Evolutionary conservation across 2,797 vertebrate species (phyloP).

Genomic region (Hephaestus fuliginosus): DNA sequence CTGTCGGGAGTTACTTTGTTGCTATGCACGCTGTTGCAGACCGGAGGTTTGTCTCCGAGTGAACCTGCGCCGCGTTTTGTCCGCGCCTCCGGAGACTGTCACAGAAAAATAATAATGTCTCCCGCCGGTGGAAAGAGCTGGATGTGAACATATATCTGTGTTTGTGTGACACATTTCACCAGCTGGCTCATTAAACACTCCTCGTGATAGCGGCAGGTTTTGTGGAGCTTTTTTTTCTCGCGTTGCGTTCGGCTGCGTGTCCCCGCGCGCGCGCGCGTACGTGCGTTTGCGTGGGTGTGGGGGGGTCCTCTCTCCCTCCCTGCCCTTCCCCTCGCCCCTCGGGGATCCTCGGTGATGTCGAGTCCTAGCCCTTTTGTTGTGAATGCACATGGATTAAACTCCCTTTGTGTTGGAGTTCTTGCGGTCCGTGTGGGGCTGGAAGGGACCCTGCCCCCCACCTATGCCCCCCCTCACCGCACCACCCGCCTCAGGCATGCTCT

Average conservation of each 20-base stretch:
- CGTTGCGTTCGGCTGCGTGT: constrained; percentile 30
- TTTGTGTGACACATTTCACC: background rate
- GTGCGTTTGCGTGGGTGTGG: background rate
- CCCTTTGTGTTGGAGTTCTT: constrained; percentile 75
- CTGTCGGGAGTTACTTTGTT: constrained; percentile 69
- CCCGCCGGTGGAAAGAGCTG: background rate
- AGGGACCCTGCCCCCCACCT: constrained; percentile 68
- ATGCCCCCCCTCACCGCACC: constrained; percentile 4
- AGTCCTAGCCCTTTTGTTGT: constrained; percentile 62
- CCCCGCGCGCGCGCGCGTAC: background rate
- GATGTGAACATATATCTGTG: no score
- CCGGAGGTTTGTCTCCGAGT: constrained; percentile 20
- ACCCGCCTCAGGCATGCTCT: constrained; percentile 43
- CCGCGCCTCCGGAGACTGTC: constrained; percentile 26
- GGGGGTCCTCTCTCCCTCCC: constrained; percentile 18
- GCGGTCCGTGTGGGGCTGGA: constrained; percentile 44
- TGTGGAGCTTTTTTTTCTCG: constrained; percentile 8
- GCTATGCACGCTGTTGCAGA: constrained; percentile 71
- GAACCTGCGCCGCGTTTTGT: constrained; percentile 70
- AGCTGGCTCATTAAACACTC: background rate
- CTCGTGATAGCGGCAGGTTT: constrained; percentile 41
- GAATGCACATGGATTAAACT: constrained; percentile 69
- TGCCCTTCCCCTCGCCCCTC: constrained; percentile 38
- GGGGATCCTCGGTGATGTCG: constrained; percentile 40
- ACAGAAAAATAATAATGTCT: background rate